Percentiles rank a stretch among this genome's conserved stretches.
These are phyloP conservation scores for Danio rerio DNA, from an alignment of 2,113 vertebrate genomes.

Conservation along the genomic window DNA sequence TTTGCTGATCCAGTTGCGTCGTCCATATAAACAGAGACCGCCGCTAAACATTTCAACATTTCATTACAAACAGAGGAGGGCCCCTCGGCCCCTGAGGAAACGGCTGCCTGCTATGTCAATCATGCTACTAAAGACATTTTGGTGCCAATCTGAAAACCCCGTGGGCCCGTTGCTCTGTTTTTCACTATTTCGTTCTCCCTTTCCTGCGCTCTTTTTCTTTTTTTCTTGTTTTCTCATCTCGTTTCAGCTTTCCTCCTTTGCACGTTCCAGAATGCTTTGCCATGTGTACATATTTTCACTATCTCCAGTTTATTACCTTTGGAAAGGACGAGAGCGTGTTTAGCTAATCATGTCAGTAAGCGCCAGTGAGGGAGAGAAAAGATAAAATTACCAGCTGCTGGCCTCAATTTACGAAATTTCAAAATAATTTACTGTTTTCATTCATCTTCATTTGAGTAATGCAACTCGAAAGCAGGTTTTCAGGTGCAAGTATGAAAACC, in stretches of 20 bases:
- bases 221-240: not conserved
- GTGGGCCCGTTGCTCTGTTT: constrained; percentile 23
- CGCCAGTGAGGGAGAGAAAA: not conserved
- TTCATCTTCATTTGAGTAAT: constrained; percentile 29
- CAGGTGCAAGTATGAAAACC: constrained; percentile 67
- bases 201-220: not conserved
- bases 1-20: constrained; percentile 55
- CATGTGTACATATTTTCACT: constrained; percentile 29
- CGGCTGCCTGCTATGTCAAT: constrained; percentile 60
- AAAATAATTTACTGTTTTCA: constrained; percentile 32
- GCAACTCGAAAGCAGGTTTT: not conserved
- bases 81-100: constrained; percentile 54
- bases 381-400: constrained; percentile 23
- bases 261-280: not conserved
- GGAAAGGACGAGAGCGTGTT: constrained; percentile 7
- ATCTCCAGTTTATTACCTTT: constrained; percentile 34
- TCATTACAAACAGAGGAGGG: constrained; percentile 46
- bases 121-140: constrained; percentile 60
- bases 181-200: not conserved
- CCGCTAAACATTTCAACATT: constrained; percentile 58
- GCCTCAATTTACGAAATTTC: constrained; percentile 22
- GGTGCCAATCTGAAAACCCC: constrained; percentile 19
- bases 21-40: constrained; percentile 61
- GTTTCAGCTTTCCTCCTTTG: not conserved
- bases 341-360: constrained; percentile 25